A percentile compares a stretch with the other conserved stretches of the same genome.
Evolutionary conservation across 1,140 invertebrate genomes (phyloP).

Genomic region (Dendroctonus valens): DNA sequence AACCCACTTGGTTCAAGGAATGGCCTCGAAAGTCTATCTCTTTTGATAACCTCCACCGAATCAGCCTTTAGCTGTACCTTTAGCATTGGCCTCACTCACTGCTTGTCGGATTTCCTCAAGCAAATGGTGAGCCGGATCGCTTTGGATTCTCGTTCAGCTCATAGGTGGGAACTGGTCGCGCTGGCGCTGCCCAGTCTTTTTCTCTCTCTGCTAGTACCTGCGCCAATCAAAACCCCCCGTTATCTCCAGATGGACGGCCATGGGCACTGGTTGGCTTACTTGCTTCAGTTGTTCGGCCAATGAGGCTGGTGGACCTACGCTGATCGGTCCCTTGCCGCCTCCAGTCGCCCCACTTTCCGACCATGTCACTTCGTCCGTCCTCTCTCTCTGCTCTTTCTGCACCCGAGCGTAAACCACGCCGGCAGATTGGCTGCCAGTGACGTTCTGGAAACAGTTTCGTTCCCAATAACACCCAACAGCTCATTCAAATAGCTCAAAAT

Average conservation of each 20-base stretch:
- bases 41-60: no score
- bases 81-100: conserved; percentile 78
- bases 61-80: no score
- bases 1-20: no score
- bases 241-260: background rate
- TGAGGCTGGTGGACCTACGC: conserved; percentile 65
- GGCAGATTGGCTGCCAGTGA: conserved; percentile 27
- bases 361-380: conserved; percentile 44
- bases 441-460: conserved; percentile 11
- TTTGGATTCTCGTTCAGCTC: conserved; percentile 61
- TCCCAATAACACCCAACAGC: no score
- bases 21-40: no score
- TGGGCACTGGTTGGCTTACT: conserved; percentile 49
- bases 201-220: conserved; percentile 50
- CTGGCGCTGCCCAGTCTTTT: conserved; percentile 56
- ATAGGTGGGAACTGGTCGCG: conserved; percentile 62
- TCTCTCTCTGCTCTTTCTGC: conserved; percentile 43
- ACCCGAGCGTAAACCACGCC: conserved; percentile 48
- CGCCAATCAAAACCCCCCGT: background rate
- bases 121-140: conserved; percentile 68
- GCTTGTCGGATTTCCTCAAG: conserved; percentile 80
- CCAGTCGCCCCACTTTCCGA: conserved; percentile 7
- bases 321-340: conserved; percentile 35
- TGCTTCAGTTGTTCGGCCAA: conserved; percentile 82
- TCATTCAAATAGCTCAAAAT: no score